A percentile compares a stretch with the other conserved stretches of the same genome.
These are phyloP conservation scores for Cotesia chilonis DNA, from an alignment of 1,140 invertebrate genomes.

Conservation along the genomic window DNA sequence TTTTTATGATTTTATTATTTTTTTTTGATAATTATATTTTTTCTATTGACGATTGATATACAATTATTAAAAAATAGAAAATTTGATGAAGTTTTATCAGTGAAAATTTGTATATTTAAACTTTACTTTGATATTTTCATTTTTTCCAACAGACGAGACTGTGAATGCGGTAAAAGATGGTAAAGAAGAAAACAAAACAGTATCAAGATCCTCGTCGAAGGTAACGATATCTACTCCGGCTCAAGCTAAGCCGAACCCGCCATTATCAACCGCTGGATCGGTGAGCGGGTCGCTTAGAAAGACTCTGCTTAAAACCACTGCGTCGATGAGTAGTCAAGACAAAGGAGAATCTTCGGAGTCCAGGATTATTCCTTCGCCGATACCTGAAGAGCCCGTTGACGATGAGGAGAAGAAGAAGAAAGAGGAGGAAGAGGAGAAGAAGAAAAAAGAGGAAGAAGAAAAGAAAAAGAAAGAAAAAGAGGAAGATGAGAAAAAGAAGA, in stretches of 20 bases:
- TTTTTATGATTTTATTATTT: not conserved
- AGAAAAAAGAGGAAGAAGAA: slow-evolving; percentile 26
- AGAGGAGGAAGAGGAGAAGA: slow-evolving; percentile 27
- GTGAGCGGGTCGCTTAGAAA: slow-evolving; percentile 42
- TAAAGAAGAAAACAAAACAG: not conserved
- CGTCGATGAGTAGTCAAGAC: slow-evolving; percentile 36
- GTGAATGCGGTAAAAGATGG: not conserved
- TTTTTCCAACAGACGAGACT: not conserved
- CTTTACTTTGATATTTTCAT: not conserved
- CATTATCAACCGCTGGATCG: not conserved
- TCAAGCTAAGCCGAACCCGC: not conserved
- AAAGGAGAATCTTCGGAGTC: slow-evolving; percentile 34
- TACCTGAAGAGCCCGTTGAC: slow-evolving; percentile 52
- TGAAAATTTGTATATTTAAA: not conserved
- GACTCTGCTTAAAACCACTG: slow-evolving; percentile 48
- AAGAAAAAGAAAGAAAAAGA: slow-evolving; percentile 23
- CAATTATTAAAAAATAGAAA: too few species aligned
- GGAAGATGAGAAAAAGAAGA: slow-evolving; percentile 21
- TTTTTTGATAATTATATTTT: too few species aligned
- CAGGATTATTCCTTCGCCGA: slow-evolving; percentile 53
- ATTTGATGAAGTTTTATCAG: too few species aligned
- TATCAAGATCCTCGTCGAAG: too few species aligned
- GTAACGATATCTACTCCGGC: too few species aligned
- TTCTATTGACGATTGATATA: too few species aligned
- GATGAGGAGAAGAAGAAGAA: slow-evolving; percentile 35